phyloP scores from a whole-genome alignment of 2,888 invertebrate species.

The Trichogramma dendrolimi region DNA sequence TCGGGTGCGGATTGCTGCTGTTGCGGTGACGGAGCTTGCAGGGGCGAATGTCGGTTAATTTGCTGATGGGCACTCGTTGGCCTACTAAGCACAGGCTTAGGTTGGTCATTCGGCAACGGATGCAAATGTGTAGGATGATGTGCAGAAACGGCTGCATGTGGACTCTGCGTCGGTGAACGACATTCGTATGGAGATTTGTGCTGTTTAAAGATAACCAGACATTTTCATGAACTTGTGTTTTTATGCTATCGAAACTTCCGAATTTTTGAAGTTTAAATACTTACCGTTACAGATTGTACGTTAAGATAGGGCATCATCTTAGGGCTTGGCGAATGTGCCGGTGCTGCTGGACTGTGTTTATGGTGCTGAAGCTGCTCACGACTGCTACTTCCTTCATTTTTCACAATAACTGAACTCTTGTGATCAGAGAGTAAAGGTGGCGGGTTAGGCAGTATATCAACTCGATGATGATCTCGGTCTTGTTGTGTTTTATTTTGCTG shows the following conservation, averaged over 20 bases:
- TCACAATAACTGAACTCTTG: constrained; percentile 75
- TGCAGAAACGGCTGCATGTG: constrained; percentile 37
- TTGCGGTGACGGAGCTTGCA: constrained; percentile 8
- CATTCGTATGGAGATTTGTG: constrained; percentile 49
- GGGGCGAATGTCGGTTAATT: constrained; percentile 26
- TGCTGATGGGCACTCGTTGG: too few relatives aligned
- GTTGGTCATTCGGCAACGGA: too few relatives aligned
- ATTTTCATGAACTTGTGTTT: too few relatives aligned
- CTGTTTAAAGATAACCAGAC: constrained; percentile 35
- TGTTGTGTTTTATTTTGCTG: constrained; percentile 32
- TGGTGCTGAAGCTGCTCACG: constrained; percentile 53
- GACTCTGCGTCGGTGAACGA: constrained; percentile 50
- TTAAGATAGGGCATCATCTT: constrained; percentile 49
- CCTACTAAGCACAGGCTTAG: too few relatives aligned
- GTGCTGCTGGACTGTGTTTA: constrained; percentile 54
- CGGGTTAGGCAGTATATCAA: constrained; percentile 59
- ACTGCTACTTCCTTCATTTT: constrained; percentile 60
- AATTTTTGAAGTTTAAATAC: neutral
- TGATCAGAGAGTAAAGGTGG: constrained; percentile 66
- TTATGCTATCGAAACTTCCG: too few relatives aligned
- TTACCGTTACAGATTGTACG: constrained; percentile 38
- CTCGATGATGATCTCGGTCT: constrained; percentile 45
- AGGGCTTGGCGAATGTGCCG: constrained; percentile 48
- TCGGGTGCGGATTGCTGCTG: constrained; percentile 43
- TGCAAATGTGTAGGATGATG: too few relatives aligned